Evolutionary conservation across 2,888 invertebrate species (phyloP).

Genomic region (Drosophila nr. medialis): DNA sequence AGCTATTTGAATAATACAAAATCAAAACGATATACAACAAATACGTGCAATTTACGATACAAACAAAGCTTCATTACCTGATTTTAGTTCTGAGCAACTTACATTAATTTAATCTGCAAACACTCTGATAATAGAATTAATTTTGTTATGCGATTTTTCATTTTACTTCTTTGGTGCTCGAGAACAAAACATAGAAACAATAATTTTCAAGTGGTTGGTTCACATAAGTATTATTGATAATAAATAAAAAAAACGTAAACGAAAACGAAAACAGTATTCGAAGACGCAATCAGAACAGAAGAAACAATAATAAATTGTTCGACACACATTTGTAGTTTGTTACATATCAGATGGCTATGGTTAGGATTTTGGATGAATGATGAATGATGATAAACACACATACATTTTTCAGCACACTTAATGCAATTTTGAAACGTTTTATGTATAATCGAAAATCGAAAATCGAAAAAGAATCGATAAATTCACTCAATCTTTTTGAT

Average conservation of each 20-base stretch:
- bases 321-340: constrained; percentile 65
- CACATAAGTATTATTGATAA: constrained; percentile 48
- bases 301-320: constrained; percentile 44
- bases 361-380: constrained; percentile 17
- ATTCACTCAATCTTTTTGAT: constrained; percentile 61
- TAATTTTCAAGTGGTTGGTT: constrained; percentile 42
- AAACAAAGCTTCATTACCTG: constrained; percentile 80
- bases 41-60: constrained; percentile 55
- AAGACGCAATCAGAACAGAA: constrained; percentile 32
- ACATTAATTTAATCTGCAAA: constrained; percentile 53
- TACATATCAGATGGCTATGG: constrained; percentile 67
- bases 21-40: constrained; percentile 33
- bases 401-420: constrained; percentile 33
- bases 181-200: constrained; percentile 54
- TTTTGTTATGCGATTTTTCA: constrained; percentile 64
- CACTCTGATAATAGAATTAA: constrained; percentile 58
- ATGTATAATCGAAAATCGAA: constrained; percentile 30
- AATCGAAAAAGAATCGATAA: not conserved
- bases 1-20: constrained; percentile 38
- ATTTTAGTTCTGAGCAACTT: constrained; percentile 73
- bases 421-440: constrained; percentile 36
- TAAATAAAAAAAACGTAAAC: not conserved
- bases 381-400: not conserved
- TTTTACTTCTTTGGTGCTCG: constrained; percentile 58
- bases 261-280: constrained; percentile 58